Percentiles rank a stretch among this genome's conserved stretches.
Evolutionary conservation across 2,113 vertebrate species (phyloP).

Genomic region (Asarcornis scutulata): DNA sequence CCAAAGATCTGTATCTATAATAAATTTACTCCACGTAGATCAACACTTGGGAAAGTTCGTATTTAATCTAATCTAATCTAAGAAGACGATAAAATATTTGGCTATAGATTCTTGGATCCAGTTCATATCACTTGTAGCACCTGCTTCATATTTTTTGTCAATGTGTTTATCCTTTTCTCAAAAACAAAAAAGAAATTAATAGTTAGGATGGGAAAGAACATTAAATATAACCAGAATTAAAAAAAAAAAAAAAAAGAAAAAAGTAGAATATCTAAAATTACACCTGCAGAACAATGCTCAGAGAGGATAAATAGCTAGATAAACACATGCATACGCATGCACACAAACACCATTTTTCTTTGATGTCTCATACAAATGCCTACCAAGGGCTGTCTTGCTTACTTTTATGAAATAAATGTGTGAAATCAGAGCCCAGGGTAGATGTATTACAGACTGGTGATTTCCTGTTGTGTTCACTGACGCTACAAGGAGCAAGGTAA

Average conservation of each 20-base stretch:
- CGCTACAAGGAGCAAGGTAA: constrained; percentile 6
- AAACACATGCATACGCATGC: background rate
- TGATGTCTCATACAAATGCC: background rate
- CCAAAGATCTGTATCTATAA: background rate
- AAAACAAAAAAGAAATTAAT: background rate
- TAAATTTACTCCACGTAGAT: background rate
- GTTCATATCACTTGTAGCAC: background rate
- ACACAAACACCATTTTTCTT: background rate
- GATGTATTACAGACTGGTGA: background rate
- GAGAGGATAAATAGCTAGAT: background rate
- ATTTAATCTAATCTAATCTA: background rate
- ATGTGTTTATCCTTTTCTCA: background rate
- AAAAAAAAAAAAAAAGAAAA: background rate
- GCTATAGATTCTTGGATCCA: background rate
- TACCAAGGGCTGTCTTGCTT: background rate
- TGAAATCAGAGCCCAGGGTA: background rate
- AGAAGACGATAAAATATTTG: background rate
- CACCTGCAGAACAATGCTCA: background rate
- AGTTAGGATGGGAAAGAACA: background rate
- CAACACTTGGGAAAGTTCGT: background rate
- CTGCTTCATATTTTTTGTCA: background rate
- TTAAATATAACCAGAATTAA: background rate
- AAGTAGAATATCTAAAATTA: background rate
- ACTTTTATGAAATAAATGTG: background rate
- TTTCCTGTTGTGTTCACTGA: constrained; percentile 18